These are phyloP conservation scores for Gymnocephalus cernua DNA, from an alignment of 2,113 vertebrate genomes.

Conservation along the genomic window DNA sequence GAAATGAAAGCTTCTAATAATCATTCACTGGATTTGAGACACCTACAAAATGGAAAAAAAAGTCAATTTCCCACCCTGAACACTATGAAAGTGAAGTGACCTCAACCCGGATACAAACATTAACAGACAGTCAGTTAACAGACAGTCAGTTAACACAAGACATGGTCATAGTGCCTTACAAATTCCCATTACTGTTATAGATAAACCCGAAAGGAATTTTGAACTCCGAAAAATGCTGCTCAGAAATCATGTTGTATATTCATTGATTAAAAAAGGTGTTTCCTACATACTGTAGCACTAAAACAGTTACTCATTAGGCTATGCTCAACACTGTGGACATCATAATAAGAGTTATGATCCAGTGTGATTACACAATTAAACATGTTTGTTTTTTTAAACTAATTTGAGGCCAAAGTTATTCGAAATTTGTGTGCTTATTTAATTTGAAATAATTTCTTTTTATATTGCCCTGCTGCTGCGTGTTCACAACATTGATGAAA, in stretches of 20 bases:
- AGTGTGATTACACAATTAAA: background rate
- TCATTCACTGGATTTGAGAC: background rate
- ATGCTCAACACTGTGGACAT: background rate
- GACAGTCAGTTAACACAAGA: background rate
- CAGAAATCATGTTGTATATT: background rate
- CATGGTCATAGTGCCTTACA: slow-evolving; percentile 3
- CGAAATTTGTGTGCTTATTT: background rate
- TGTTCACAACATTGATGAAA: slow-evolving; percentile 4
- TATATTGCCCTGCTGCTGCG: background rate
- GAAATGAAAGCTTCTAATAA: background rate
- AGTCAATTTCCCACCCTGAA: background rate
- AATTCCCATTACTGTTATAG: slow-evolving; percentile 3
- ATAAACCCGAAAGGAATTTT: slow-evolving; percentile 8
- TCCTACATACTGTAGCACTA: background rate
- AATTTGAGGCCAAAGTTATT: slow-evolving; percentile 12
- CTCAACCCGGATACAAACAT: slow-evolving; percentile 10
- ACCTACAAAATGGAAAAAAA: background rate
- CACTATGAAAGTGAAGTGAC: slow-evolving; percentile 1
- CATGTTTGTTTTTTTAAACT: background rate
- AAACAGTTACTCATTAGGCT: background rate
- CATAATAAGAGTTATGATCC: background rate
- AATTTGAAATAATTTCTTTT: background rate
- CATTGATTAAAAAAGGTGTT: background rate
- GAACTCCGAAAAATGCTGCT: slow-evolving; percentile 3
- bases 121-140: background rate